Evolutionary conservation across 53 echinoderm and acorn worm genomes (phyloP), one percentile per base, ranked within the genome.

Genomic region (Antedon mediterranea): DNA sequence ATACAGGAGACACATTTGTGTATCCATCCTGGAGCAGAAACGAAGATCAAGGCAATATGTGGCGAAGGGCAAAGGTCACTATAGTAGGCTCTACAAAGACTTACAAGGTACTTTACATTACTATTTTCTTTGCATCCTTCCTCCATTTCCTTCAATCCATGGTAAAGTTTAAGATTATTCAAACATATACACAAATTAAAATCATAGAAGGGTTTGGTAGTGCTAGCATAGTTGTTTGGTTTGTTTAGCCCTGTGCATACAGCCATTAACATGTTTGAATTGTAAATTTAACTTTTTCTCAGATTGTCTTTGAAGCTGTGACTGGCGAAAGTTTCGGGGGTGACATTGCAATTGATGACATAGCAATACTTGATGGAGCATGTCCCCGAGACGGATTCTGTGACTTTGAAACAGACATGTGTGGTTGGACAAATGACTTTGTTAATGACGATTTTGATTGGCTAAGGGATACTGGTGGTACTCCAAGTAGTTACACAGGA

Each of bases 381-480:
- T 94, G 95, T 34, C 89, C 91, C 0, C 33, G 34, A 23, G 80
- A 82, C 30, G 42, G 87, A 79, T 85, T 87, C 82, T 95, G 95
- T 75, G 87, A 89, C 71, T 95, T 95, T 88, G 95, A 95, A 74
- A 71, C 73, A 0, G 84, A 86, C 30, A 72, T 57, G 29, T 95
- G 95, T 42, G 78, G 83, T 31, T 95, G 95, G 95, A 82, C 82
- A 4, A 95, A 95, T 73, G 88, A 95, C 81, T 89, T 80, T 13
- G 27, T 20, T 28, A 85, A 91, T 70, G 95, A 95, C 43, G 86
- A 91, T 28, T 94, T 91, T 84, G 95, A 95, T 82, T 95, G 91
- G 91, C 57, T 95, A 43, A 87, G 95, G 72, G 89, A 73, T 31
- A 74, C 83, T 0, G 81, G 87, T 8, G 87, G 83, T 11, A 95